These are phyloP conservation scores for Lophius americanus DNA, from an alignment of 2,797 vertebrate species.

Conservation along the genomic window DNA sequence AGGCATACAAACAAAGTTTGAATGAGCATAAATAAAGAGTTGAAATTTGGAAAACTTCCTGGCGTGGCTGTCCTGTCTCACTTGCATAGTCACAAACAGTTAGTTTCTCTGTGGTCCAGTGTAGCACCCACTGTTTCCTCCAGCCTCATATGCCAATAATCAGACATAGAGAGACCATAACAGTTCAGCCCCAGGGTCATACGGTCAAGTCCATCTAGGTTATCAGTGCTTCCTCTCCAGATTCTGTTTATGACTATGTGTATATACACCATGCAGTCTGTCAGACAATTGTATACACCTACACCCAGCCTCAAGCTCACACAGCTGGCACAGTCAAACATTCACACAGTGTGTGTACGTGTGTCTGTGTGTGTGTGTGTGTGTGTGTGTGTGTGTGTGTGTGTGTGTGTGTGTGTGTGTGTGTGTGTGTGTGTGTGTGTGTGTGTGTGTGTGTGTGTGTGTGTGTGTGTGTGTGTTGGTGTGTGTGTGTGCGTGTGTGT, in stretches of 20 bases:
- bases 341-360: constrained; percentile 51
- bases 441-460: neutral
- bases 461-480: neutral
- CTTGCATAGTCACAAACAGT: constrained; percentile 16
- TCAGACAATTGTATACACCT: constrained; percentile 74
- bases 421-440: neutral
- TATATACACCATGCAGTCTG: constrained; percentile 74
- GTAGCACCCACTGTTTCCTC: constrained; percentile 28
- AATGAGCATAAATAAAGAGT: constrained; percentile 53
- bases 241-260: constrained; percentile 77
- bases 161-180: constrained; percentile 57
- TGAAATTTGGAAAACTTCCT: constrained; percentile 36
- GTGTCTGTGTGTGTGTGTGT: constrained; percentile 12
- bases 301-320: constrained; percentile 69
- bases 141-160: constrained; percentile 28
- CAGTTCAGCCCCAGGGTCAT: constrained; percentile 47
- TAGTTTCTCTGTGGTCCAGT: constrained; percentile 27
- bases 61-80: constrained; percentile 23
- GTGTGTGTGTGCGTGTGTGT: constrained; percentile 1
- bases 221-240: constrained; percentile 68
- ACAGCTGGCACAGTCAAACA: constrained; percentile 77
- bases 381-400: constrained; percentile 3
- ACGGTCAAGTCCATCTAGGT: constrained; percentile 74
- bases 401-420: neutral
- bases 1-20: constrained; percentile 57